Evolutionary conservation across 2,113 vertebrate species (phyloP).

Genomic region (Ornithorhynchus anatinus): DNA sequence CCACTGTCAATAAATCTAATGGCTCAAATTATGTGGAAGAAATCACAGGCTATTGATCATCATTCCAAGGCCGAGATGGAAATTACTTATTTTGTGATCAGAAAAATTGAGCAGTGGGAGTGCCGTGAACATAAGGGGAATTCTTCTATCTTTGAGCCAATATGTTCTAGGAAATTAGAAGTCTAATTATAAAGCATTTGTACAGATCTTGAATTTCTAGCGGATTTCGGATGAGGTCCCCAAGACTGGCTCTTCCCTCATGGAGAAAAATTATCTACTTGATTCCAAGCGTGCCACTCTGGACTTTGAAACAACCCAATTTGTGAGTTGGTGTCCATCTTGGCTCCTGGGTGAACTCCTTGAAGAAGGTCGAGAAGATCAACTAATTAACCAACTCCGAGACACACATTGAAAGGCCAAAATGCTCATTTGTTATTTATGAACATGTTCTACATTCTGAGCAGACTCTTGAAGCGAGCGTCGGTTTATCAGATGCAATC

Average conservation of each 20-base stretch:
- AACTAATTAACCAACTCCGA: constrained; percentile 56
- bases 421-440: constrained; percentile 48
- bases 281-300: not conserved
- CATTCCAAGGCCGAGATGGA: constrained; percentile 40
- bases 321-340: not conserved
- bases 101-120: constrained; percentile 49
- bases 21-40: constrained; percentile 55
- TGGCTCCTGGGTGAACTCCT: constrained; percentile 7
- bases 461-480: constrained; percentile 40
- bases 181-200: not conserved
- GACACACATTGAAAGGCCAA: constrained; percentile 1
- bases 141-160: not conserved
- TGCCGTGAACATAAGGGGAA: not conserved
- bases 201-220: constrained; percentile 1
- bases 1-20: constrained; percentile 53
- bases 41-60: constrained; percentile 46
- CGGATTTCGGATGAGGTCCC: not conserved
- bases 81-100: constrained; percentile 38
- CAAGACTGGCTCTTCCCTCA: not conserved
- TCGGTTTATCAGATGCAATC: constrained; percentile 63
- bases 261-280: not conserved
- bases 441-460: constrained; percentile 52
- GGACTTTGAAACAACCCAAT: not conserved
- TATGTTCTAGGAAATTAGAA: not conserved
- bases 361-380: constrained; percentile 23